phyloP scores from a whole-genome alignment of 2,888 invertebrate species.

The Horisme vitalbata region DNA sequence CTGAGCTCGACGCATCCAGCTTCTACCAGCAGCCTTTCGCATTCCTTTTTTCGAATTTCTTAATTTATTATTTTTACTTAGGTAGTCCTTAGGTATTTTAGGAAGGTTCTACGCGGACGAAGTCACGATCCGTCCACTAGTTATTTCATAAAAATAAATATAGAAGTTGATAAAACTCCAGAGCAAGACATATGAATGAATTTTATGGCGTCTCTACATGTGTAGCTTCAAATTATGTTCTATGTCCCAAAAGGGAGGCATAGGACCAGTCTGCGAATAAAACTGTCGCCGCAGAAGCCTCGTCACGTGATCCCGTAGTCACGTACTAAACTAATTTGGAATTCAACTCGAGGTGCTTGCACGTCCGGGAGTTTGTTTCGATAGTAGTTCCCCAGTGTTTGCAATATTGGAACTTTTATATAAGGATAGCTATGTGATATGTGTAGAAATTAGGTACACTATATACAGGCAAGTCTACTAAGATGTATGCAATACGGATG shows the following conservation, averaged over 20 bases:
- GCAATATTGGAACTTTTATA: conserved; percentile 35
- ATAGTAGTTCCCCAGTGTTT: conserved; percentile 49
- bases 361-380: conserved; percentile 60
- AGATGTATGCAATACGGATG: too few relatives aligned
- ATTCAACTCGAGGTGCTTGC: conserved; percentile 58
- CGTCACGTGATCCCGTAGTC: conserved; percentile 40
- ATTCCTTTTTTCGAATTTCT: too few relatives aligned
- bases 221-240: not conserved
- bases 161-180: too few relatives aligned
- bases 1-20: too few relatives aligned
- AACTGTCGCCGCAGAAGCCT: conserved; percentile 56
- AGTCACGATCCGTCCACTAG: too few relatives aligned
- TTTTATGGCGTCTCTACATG: not conserved
- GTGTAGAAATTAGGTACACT: not conserved
- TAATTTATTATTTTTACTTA: too few relatives aligned
- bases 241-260: conserved; percentile 47
- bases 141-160: too few relatives aligned
- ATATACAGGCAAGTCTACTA: too few relatives aligned
- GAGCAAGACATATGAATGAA: too few relatives aligned
- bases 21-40: too few relatives aligned
- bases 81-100: too few relatives aligned
- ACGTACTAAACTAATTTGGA: conserved; percentile 65
- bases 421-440: conserved; percentile 6
- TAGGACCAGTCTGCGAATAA: conserved; percentile 59
- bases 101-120: too few relatives aligned